Evolutionary conservation across 2,113 vertebrate genomes (phyloP), one percentile per base, ranked within the genome.

Genomic region (Oryzias celebensis): DNA sequence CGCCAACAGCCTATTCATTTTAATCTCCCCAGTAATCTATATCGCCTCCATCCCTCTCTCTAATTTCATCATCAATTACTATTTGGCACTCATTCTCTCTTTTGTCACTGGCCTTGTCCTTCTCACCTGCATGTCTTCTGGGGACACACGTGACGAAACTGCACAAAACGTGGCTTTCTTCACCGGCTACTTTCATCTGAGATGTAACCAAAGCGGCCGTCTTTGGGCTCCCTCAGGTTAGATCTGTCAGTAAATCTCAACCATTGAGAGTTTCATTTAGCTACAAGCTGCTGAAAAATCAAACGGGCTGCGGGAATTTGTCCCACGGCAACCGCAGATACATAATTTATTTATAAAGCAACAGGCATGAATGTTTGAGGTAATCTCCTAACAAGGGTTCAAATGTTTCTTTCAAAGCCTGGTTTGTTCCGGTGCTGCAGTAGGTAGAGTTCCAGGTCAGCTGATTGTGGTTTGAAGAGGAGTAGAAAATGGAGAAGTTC

Each of bases 21-120:
- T 71, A 67, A 54, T 85, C 73, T 47, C 59, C 66, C 23, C 58
- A 4, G 52, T 43, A 22, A 66, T 66, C 65, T 74, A 36, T 63
- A 70, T 47, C 58, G 17, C 80, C 72, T 75, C 59, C 75, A 58
- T 73, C 58, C 66, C 0, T 48, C 72, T 60, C 50, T 67, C 51
- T 78, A 75, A 81, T 78, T 68, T 74, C 62, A 71, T 71, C 73
- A 75, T 80, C 71, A 75, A 82, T 83, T 77, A 77, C 70, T 73
- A 73, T 84, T 82, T 68, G 46, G 3, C 60, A 47, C 64, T 62
- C 76, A 56, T 70, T 66, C 64, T 78, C 77, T 80, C 51, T 67
- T 58, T 57, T 61, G 65, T 74, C 68, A 53, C 49, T 8, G 74
- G 64, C 78, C 60, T 81, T 46, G 73, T 82, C 78, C 71, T 82